Base-by-base conservation (phyloP, 35 echinoderm and acorn worm genomes). In the Patiria miniata region DNA sequence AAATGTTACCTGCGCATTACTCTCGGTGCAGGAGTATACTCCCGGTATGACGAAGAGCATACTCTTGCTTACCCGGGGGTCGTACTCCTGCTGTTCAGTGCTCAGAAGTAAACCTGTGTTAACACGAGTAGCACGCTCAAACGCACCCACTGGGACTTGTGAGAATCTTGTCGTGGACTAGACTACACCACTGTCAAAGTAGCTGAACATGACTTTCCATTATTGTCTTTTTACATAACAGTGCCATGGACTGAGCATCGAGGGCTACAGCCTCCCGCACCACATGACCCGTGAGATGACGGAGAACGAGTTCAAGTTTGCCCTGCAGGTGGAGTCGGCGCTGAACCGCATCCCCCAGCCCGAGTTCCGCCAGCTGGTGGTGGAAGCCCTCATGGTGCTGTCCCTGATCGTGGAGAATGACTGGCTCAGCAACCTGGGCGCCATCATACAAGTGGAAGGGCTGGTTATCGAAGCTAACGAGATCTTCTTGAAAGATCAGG, bases 401-500 rank as follows among this genome's bases (percentile, higher is more conserved):
- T 91, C 96, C 1, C 38, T 92, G 40, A 79, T 95, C 23, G 86
- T 99, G 4, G 95, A 99, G 87, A 94, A 99, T 80, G 93, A 92
- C 9, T 99, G 92, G 92, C n/a, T 94, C 0, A 55, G 53, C 4
- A 87, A 85, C 79, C 87, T 99, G 10, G 89, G 88, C 33, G 86
- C 83, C 14, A 68, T 87, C 0, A 95, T 99, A n/a, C 77, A 83
- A 39, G 90, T 94, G 23, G 96, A 89, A 14, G 82, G 79, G 57
- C 51, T 99, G 36, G 93, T 99, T 19, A 39, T 52, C 4, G 89
- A 95, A 40, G 96, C 96, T 39, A 99, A 99, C 51, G 54, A 83
- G 37, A 50, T 99, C 40, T 99, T 99, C 76, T 36, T 99, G n/a
- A 78, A 52, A 87, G 92, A 99, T 78, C 96, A 99, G 96, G 96